A percentile compares a stretch with the other conserved stretches of the same genome.
These are phyloP conservation scores for Holocentrus rufus DNA, from an alignment of 2,797 vertebrate species.

Conservation along the genomic window DNA sequence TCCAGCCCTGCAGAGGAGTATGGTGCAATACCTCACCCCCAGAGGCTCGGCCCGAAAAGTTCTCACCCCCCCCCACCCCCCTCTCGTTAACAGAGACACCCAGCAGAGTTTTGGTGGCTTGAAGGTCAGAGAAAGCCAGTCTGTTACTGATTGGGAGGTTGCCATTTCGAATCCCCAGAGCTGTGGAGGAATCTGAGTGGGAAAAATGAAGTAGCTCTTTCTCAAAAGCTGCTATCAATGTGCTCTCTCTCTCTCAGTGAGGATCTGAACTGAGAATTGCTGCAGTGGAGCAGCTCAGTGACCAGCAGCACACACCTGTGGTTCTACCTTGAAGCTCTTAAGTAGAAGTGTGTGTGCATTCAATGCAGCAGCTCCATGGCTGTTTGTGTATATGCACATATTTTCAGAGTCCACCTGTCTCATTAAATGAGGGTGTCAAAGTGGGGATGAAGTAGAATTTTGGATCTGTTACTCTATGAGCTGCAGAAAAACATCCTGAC, in stretches of 20 bases:
- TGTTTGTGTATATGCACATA: background rate
- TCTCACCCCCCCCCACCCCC: no score
- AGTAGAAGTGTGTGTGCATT: background rate
- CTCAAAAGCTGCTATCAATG: conserved; percentile 9
- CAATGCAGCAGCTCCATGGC: background rate
- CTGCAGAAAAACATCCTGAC: conserved; percentile 17
- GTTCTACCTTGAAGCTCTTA: background rate
- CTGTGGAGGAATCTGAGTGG: conserved; percentile 6
- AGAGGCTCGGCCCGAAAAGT: background rate
- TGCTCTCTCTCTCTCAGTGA: conserved; percentile 2
- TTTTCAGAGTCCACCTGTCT: background rate
- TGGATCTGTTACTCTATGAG: conserved; percentile 12
- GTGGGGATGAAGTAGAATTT: background rate
- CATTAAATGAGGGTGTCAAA: background rate
- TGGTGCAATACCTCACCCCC: background rate
- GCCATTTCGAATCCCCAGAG: background rate
- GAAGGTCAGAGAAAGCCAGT: background rate
- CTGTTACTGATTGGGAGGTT: conserved; percentile 5
- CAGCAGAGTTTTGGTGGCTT: background rate
- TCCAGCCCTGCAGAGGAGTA: background rate
- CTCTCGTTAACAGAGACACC: background rate
- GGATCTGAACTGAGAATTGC: background rate
- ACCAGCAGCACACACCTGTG: background rate
- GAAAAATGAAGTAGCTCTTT: conserved; percentile 18
- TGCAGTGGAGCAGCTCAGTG: background rate